These are phyloP conservation scores for Oedothorax gibbosus DNA, from an alignment of 1,140 invertebrate species.

Conservation along the genomic window DNA sequence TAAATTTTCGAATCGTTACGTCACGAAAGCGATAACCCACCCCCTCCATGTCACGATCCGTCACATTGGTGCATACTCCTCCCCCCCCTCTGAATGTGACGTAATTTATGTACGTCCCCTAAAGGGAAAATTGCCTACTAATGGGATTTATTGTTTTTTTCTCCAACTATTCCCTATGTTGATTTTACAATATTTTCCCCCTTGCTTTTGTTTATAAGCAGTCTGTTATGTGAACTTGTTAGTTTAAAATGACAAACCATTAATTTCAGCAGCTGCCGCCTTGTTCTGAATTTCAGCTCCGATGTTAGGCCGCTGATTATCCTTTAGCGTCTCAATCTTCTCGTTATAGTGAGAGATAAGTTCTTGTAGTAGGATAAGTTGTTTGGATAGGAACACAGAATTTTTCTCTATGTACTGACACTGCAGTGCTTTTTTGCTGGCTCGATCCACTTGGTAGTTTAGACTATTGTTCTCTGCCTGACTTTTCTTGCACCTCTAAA, in stretches of 20 bases:
- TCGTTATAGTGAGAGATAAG: constrained; percentile 24
- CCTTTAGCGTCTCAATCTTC: constrained; percentile 24
- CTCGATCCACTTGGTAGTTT: constrained; percentile 13
- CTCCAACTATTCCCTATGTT: no score
- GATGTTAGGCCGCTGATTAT: constrained; percentile 3
- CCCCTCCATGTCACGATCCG: no score
- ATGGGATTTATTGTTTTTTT: no score
- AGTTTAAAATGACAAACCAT: neutral
- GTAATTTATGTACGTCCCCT: no score
- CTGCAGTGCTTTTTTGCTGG: neutral
- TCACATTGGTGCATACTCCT: no score
- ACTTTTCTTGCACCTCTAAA: constrained; percentile 13
- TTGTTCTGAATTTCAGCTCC: neutral
- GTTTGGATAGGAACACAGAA: constrained; percentile 23
- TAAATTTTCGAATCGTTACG: no score
- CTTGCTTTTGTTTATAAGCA: no score
- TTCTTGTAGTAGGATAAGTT: constrained; percentile 39
- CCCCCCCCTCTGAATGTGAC: no score
- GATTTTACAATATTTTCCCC: no score
- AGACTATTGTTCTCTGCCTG: neutral
- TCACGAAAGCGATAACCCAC: no score
- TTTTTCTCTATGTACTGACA: constrained; percentile 38
- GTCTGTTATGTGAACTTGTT: no score
- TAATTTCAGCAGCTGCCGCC: neutral
- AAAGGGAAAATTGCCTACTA: no score